A percentile compares a stretch with the other conserved stretches of the same genome.
These are phyloP conservation scores for Caenorhabditis tropicalis DNA, from an alignment of 1,140 invertebrate genomes.

Conservation along the genomic window DNA sequence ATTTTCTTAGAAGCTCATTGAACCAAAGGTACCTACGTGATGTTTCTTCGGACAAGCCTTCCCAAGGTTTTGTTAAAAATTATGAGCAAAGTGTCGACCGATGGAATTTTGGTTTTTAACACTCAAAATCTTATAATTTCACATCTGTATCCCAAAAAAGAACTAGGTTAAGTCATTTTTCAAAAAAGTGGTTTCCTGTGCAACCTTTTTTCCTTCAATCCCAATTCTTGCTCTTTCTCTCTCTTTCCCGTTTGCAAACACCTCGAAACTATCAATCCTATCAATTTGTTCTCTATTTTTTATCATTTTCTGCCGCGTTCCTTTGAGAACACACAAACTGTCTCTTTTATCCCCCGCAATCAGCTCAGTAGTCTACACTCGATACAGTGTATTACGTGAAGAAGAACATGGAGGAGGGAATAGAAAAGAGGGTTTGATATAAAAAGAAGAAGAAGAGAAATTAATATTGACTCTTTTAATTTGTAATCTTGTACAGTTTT, in stretches of 20 bases:
- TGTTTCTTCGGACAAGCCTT: too few species aligned
- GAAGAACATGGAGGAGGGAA: background rate
- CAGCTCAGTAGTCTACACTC: background rate
- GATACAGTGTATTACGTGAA: slow-evolving; percentile 27
- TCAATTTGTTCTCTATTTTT: background rate
- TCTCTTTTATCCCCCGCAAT: background rate
- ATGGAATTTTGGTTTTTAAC: too few species aligned
- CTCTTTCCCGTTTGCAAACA: slow-evolving; percentile 10
- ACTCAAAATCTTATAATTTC: too few species aligned
- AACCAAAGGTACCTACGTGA: too few species aligned
- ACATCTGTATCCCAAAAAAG: too few species aligned
- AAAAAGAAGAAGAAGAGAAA: background rate
- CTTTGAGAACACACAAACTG: background rate
- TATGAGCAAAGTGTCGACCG: too few species aligned
- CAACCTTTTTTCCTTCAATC: background rate
- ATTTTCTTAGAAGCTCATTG: too few species aligned
- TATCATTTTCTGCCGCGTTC: background rate
- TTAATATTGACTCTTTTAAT: slow-evolving; percentile 11
- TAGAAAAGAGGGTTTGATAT: background rate
- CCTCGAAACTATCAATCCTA: slow-evolving; percentile 23
- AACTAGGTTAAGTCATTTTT: too few species aligned
- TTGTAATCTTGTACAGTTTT: background rate
- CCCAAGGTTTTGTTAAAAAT: too few species aligned
- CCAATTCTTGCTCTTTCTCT: too few species aligned
- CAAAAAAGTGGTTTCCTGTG: background rate